These are phyloP conservation scores for Origma solitaria DNA, from an alignment of 2,113 vertebrate genomes.

Conservation along the genomic window DNA sequence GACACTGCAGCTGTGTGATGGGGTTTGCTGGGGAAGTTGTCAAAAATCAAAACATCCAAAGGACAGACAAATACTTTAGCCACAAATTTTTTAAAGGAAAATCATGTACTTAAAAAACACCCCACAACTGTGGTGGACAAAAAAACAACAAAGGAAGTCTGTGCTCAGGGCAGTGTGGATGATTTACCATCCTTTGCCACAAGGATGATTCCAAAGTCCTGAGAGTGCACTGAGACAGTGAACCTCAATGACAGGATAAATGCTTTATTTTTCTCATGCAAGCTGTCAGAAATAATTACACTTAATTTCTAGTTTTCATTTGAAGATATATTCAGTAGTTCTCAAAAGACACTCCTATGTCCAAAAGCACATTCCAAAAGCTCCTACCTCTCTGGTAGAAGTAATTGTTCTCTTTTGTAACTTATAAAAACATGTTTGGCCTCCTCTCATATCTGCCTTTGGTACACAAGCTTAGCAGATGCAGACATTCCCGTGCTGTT, in stretches of 20 bases:
- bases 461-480: neutral
- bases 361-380: slow-evolving; percentile 27
- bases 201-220: neutral
- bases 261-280: slow-evolving; percentile 31
- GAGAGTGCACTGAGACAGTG: neutral
- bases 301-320: slow-evolving; percentile 28
- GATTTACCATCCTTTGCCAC: no score
- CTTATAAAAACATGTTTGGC: neutral
- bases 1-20: neutral
- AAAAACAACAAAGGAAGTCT: neutral
- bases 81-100: neutral
- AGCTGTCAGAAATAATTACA: slow-evolving; percentile 17
- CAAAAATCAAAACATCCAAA: neutral
- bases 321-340: neutral
- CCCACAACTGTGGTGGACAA: neutral
- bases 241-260: neutral
- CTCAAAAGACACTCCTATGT: slow-evolving; percentile 33
- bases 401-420: slow-evolving; percentile 13
- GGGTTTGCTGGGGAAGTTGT: neutral
- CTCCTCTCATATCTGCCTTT: neutral
- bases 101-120: accelerated
- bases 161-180: neutral
- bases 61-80: neutral
- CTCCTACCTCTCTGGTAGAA: neutral
- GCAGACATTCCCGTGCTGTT: neutral